Base-by-base conservation (phyloP, 1,140 invertebrate species). In the Pogonomyrmex californicus region DNA sequence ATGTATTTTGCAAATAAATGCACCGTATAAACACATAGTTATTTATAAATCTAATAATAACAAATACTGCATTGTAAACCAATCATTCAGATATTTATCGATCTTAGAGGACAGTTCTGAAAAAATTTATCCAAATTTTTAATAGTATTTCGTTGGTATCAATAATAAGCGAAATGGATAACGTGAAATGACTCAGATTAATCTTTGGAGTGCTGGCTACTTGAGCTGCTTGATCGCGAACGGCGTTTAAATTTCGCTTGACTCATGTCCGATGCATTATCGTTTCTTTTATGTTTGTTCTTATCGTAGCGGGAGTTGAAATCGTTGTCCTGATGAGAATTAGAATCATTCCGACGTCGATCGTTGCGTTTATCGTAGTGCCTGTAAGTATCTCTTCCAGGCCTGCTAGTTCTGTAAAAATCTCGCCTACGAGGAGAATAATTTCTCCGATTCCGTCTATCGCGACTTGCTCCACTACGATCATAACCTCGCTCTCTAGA, bases 231-330 rank as follows among this genome's bases (percentile, higher is more conserved):
- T 76, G 92, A 93, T 36, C 93, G 92, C 38, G 94, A 94, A 62
- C 91, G 91, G 38, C 94, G 92, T 87, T 94, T 94, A 58, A 94
- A 94, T 90, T 93, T 94, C 12, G 91, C 87, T 85, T 93, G 91
- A 17, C 71, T 91, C 17, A 73, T 87, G n/a, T 88, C 87, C 2
- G 77, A 36, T 3, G 41, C 41, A 12, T 70, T 66, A 23, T 87
- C 86, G 36, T 81, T 88, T 87, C 14, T 93, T 81, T 81, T 92
- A 88, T 56, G 70, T 70, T 73, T 91, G 9, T 86, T 88, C 5
- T 77, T 87, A 41, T 89, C 86, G 17, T 85, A 81, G 38, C 83
- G 88, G 0, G 87, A 85, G 60, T 58, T 71, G 2, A 54, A 44
- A 51, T 93, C 90, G 0, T 79, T 87, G 12, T 93, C 92, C 17